Base-by-base conservation (phyloP, 2,888 invertebrate genomes). In the Petrolisthes cinctipes region DNA sequence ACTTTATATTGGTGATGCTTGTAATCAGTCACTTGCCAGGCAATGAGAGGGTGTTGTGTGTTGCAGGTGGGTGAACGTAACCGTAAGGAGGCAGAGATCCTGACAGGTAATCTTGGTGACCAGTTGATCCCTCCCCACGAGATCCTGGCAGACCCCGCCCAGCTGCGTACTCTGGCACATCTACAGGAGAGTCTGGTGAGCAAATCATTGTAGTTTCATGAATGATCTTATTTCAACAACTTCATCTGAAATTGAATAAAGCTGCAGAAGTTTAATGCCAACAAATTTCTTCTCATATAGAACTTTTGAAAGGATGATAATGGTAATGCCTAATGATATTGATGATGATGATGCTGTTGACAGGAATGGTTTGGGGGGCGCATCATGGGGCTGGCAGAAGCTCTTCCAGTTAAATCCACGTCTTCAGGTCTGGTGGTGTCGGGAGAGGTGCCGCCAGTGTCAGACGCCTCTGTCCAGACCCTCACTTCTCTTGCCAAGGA, bases 41-140 rank as follows among this genome's bases (percentile, higher is more conserved):
- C 56, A 80, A 20, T 23, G 20, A 51, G 20, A 23, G 56, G 68
- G 9, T 66, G 4, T 71, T n/a, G n/a, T 53, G 14, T 61, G 17
- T 66, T 51, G 23, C 78, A 90, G 90, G 89, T 90, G 6, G 92
- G 92, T 91, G 92, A 93, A 53, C 93, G 82, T 90, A 97, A 97
- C 92, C 94, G 96, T 86, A 95, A 97, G 85, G 99, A 99, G 93
- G 97, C 98, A 0, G 97, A 97, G 92, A 98, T 98, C 92, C 94
- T 99, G 11, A 98, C 97, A 20, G 96, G 97, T 87, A 98, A 98
- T 92, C 93, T 98, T 23, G 97, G 97, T 5, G 97, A 98, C 92
- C 96, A 97, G 6, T 96, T 96, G 54, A 96, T 98, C 51, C 95
- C 96, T 0, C 94, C 95, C 73, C 95, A 96, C 86, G 98, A 98